Percentiles rank a stretch among this genome's conserved stretches.
These are phyloP conservation scores for Aphaenogaster rudis DNA, from an alignment of 1,140 invertebrate species.

Conservation along the genomic window DNA sequence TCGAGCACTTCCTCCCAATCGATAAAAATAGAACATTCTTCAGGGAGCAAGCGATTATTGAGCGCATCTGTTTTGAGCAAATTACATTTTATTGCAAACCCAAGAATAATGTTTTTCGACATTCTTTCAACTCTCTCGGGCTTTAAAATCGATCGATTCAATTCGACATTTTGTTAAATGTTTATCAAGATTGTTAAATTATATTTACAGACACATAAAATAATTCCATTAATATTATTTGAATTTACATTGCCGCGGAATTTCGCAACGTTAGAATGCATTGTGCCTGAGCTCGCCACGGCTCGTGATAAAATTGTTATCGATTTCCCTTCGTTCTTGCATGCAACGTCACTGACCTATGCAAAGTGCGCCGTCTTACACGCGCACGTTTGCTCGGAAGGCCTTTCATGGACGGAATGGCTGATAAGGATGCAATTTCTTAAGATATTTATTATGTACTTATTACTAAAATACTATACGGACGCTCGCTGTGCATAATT, in stretches of 20 bases:
- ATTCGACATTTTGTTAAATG: background rate
- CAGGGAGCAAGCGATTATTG: slow-evolving; percentile 29
- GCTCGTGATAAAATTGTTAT: slow-evolving; percentile 44
- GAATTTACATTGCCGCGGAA: background rate
- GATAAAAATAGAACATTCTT: slow-evolving; percentile 10
- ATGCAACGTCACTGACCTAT: slow-evolving; percentile 76
- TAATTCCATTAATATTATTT: background rate
- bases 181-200: background rate
- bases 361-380: slow-evolving; percentile 72
- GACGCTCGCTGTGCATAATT: slow-evolving; percentile 21
- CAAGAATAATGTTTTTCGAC: background rate
- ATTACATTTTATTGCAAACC: slow-evolving; percentile 15
- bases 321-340: slow-evolving; percentile 32
- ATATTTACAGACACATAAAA: background rate
- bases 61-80: slow-evolving; percentile 58
- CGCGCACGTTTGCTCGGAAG: slow-evolving; percentile 76
- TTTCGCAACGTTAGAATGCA: slow-evolving; percentile 57
- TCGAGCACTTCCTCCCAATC: slow-evolving; percentile 6
- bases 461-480: slow-evolving; percentile 76
- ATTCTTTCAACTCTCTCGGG: background rate
- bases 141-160: background rate
- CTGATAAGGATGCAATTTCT: slow-evolving; percentile 78
- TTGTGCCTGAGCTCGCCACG: background rate
- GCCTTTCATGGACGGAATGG: slow-evolving; percentile 83
- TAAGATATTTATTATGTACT: slow-evolving; percentile 39